Evolutionary conservation across 1,140 invertebrate species (phyloP), one percentile per base, ranked within the genome.

Genomic region (Oncopodura yosiiana): DNA sequence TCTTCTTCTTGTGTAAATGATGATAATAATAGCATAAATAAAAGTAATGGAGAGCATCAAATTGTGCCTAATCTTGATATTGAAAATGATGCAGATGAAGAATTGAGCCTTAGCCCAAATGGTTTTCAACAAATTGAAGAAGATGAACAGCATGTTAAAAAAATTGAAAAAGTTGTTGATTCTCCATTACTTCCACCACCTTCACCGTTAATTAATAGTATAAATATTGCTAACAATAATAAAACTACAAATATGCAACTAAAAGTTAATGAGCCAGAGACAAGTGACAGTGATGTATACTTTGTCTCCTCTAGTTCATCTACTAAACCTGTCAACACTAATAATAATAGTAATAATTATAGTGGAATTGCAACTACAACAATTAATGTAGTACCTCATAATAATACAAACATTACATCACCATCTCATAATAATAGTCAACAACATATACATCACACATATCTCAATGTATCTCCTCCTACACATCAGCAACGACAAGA

Each of bases 81-180:
- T 4, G 60, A 36, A 19, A 57, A 56, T 18, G 55, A 64, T 26
- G 62, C 59, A 5, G 62, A 60, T 21, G 62, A 64, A 30, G 62
- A 64, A 29, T 36, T 61, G 19, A 64, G 62, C 41, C 38, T 64
- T 9, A 61, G 58, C 48, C 62, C 62, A 3, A 58, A 58, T 43
- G 60, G 60, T 18, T 39, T 39, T 18, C 60, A n/a, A n/a, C 50
- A 3, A 61, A 56, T 32, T 38, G 49, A 23, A 52, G 49, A 23
- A 34, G 30, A 8, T 9, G 14, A 8, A n/a, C 8, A 34, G 30
- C 8, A n/a, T n/a, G n/a, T n/a, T n/a, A n/a, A n/a, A n/a, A n/a
- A n/a, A n/a, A n/a, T n/a, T n/a, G n/a, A n/a, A n/a, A n/a, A n/a
- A n/a, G n/a, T n/a, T n/a, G n/a, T n/a, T n/a, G n/a, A n/a, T n/a